These are phyloP conservation scores for Drosophila nikananu DNA, from an alignment of 1,140 invertebrate genomes.

Conservation along the genomic window DNA sequence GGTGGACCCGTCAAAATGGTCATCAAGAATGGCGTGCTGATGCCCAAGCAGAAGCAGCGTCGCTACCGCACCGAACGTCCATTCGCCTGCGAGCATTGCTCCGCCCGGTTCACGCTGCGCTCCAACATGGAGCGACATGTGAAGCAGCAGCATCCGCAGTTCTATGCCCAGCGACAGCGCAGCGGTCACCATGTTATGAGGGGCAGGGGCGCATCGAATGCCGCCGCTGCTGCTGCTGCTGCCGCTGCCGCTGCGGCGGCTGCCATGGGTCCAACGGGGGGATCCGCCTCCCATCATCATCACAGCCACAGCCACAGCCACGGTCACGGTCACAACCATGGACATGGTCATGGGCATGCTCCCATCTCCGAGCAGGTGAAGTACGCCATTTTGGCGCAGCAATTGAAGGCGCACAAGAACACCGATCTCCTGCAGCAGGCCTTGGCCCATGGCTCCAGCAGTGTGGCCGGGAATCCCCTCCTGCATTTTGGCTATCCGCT, in stretches of 20 bases:
- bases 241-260: constrained; percentile 55
- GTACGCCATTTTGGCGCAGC: constrained; percentile 91
- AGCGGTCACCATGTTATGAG: constrained; percentile 85
- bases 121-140: constrained; percentile 98
- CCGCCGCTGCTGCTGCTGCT: constrained; percentile 47
- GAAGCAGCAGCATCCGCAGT: constrained; percentile 96
- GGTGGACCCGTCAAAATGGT: constrained; percentile 93
- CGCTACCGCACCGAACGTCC: constrained; percentile 96
- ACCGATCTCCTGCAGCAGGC: constrained; percentile 84
- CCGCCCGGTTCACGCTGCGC: constrained; percentile 94
- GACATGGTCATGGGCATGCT: constrained; percentile 63
- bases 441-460: constrained; percentile 79
- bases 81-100: constrained; percentile 95
- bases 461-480: constrained; percentile 59
- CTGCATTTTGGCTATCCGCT: constrained; percentile 55
- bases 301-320: constrained; percentile 4
- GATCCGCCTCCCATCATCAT: not conserved
- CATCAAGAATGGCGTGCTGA: constrained; percentile 94
- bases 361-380: constrained; percentile 91
- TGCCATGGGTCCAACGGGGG: constrained; percentile 34
- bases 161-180: constrained; percentile 91
- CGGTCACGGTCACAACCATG: constrained; percentile 53
- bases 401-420: constrained; percentile 88
- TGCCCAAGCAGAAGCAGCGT: constrained; percentile 96
- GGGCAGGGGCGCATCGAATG: constrained; percentile 71